Percentiles rank a stretch among this genome's conserved stretches.
Conservation (phyloP, 2,113 vertebrate species). For the Elanus axillaris region DNA sequence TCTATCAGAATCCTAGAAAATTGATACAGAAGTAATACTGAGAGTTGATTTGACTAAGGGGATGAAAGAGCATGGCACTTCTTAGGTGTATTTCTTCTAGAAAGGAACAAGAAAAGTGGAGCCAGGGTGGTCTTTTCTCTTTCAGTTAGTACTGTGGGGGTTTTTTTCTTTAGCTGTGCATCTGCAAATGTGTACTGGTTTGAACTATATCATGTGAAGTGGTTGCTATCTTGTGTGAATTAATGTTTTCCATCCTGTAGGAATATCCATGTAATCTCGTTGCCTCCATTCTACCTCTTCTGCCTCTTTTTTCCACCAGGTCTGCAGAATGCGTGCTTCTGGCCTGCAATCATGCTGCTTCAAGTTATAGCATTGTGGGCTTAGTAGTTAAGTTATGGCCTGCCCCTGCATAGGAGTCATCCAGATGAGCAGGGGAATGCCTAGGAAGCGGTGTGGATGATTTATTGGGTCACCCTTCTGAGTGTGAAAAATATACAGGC, state of each 20-base stretch:
- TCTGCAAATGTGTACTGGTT: not conserved
- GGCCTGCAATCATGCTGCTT: not conserved
- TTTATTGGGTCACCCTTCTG: not conserved
- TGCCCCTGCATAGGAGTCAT: not conserved
- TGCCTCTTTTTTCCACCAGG: not conserved
- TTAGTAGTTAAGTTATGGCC: not conserved
- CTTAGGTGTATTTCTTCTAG: not conserved
- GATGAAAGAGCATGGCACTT: not conserved
- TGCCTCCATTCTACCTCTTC: not conserved
- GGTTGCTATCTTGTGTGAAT: not conserved
- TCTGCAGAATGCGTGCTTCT: not conserved
- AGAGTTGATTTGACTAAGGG: not conserved
- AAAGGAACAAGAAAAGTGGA: not conserved
- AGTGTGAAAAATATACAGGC: not conserved
- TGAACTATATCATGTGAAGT: not conserved
- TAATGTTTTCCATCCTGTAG: not conserved
- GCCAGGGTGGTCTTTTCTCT: not conserved
- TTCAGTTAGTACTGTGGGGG: not conserved
- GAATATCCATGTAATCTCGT: not conserved
- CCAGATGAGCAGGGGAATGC: not conserved
- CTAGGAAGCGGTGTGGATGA: not conserved
- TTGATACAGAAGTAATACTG: not conserved
- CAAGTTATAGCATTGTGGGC: not conserved
- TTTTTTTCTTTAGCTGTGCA: not conserved
- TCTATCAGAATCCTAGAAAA: not conserved